A percentile compares a stretch with the other conserved stretches of the same genome.
Evolutionary conservation across 2,113 vertebrate genomes (phyloP).

Genomic region (Dromiciops gliroides): DNA sequence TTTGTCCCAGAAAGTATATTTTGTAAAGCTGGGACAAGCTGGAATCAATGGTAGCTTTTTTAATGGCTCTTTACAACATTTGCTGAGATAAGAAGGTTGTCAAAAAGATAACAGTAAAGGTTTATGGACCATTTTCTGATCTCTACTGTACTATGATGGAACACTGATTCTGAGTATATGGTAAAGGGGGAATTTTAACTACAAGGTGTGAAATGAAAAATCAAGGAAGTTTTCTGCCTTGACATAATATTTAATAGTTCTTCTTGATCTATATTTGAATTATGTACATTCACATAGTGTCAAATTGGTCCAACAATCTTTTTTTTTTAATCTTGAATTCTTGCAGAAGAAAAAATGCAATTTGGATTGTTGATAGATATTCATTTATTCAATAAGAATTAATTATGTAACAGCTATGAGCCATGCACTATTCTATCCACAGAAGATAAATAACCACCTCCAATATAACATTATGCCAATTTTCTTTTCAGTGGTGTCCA

Average conservation of each 20-base stretch:
- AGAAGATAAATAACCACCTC: background rate
- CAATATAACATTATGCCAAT: background rate
- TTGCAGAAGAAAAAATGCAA: background rate
- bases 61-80: slow-evolving; percentile 66
- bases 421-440: background rate
- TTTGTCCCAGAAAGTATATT: slow-evolving; percentile 69
- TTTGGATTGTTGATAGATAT: background rate
- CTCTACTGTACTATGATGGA: slow-evolving; percentile 1
- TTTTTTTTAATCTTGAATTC: background rate
- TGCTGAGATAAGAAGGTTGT: slow-evolving; percentile 69
- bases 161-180: background rate
- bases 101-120: slow-evolving; percentile 66
- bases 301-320: background rate
- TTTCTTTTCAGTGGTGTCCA: background rate
- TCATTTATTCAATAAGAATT: background rate
- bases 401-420: background rate
- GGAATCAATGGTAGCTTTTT: slow-evolving; percentile 68
- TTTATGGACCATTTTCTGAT: slow-evolving; percentile 64
- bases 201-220: background rate
- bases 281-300: background rate
- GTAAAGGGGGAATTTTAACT: background rate
- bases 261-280: background rate
- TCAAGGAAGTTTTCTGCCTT: background rate
- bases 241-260: background rate
- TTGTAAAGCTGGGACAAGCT: slow-evolving; percentile 35